A percentile compares a stretch with the other conserved stretches of the same genome.
Conservation (phyloP, 2,113 vertebrate species). For the Syrrhaptes paradoxus region DNA sequence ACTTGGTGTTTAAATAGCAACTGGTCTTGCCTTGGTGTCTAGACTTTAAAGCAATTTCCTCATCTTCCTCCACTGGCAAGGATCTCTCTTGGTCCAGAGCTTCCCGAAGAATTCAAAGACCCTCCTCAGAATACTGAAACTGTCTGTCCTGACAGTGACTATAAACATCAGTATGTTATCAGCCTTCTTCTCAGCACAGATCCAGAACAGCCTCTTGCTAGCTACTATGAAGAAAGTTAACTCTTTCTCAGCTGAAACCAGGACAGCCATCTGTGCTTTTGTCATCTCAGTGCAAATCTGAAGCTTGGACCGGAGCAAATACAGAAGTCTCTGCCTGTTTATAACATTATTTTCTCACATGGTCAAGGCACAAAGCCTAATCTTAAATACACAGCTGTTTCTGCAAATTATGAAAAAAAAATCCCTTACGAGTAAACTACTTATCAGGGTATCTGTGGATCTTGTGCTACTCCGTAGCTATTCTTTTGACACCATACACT, state of each 20-base stretch:
- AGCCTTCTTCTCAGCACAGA: too few relatives aligned
- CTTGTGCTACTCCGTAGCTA: background rate
- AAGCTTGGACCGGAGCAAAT: background rate
- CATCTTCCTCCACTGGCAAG: conserved; percentile 70
- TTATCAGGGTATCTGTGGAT: background rate
- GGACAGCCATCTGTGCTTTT: background rate
- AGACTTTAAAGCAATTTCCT: conserved; percentile 55
- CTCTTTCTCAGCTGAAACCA: too few relatives aligned
- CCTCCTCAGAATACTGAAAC: conserved; percentile 70
- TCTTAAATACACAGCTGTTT: background rate
- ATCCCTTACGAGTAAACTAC: background rate
- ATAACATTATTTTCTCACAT: background rate
- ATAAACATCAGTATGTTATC: too few relatives aligned
- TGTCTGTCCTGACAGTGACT: background rate
- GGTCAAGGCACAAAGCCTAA: background rate
- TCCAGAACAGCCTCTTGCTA: too few relatives aligned
- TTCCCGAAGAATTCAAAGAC: conserved; percentile 51
- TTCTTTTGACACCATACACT: background rate
- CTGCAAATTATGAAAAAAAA: background rate
- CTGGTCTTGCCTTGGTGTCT: background rate
- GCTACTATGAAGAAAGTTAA: too few relatives aligned
- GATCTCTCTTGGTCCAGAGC: background rate
- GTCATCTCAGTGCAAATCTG: background rate
- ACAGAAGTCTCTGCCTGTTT: background rate
- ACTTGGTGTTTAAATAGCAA: background rate